Conservation (phyloP, 1,140 invertebrate genomes). For the Conus betulinus region DNA sequence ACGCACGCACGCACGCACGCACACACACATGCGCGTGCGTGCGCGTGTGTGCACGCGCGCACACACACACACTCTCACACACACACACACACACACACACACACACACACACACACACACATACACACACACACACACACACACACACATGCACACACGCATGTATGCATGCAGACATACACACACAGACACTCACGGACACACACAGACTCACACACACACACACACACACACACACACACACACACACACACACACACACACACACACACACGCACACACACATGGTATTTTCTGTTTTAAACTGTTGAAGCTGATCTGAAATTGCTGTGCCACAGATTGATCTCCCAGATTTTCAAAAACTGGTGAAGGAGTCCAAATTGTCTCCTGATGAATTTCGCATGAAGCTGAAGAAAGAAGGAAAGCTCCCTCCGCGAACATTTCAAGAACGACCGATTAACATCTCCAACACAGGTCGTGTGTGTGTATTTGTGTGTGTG, state of each 20-base stretch:
- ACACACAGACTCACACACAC: too few relatives aligned
- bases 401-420: constrained; percentile 60
- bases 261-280: too few relatives aligned
- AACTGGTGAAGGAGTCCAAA: constrained; percentile 51
- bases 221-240: too few relatives aligned
- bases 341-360: constrained; percentile 59
- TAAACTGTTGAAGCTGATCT: too few relatives aligned
- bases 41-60: too few relatives aligned
- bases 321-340: constrained; percentile 39
- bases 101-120: background rate
- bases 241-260: too few relatives aligned
- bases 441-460: constrained; percentile 58
- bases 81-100: background rate
- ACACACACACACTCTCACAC: too few relatives aligned
- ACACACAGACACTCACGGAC: too few relatives aligned
- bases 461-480: constrained; percentile 57
- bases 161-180: too few relatives aligned
- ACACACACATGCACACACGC: too few relatives aligned
- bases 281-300: background rate
- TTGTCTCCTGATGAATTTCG: constrained; percentile 57
- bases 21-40: too few relatives aligned
- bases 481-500: background rate
- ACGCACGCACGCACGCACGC: too few relatives aligned
- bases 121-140: background rate
- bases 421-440: constrained; percentile 53